These are phyloP conservation scores for Andricus grossulariae DNA, from an alignment of 1,140 invertebrate genomes.

Conservation along the genomic window DNA sequence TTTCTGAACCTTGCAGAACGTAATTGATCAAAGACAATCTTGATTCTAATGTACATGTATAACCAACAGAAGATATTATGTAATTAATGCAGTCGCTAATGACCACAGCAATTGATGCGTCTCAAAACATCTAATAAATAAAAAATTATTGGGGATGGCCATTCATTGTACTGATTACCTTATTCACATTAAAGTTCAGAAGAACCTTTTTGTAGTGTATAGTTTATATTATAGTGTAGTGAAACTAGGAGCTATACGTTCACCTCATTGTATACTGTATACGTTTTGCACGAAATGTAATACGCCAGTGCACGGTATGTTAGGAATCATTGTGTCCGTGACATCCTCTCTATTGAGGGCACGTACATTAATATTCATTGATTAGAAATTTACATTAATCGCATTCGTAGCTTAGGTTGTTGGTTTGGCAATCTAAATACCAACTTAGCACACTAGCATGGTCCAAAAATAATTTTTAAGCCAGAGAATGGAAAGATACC, in stretches of 20 bases:
- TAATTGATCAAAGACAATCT: no score
- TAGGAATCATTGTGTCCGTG: constrained; percentile 22
- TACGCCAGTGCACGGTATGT: not conserved
- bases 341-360: constrained; percentile 22
- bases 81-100: no score
- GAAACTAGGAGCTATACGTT: not conserved
- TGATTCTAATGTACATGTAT: no score
- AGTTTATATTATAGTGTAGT: not conserved
- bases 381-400: constrained; percentile 19
- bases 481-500: no score
- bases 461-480: not conserved
- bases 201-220: not conserved
- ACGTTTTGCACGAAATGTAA: constrained; percentile 6
- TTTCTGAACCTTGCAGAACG: no score
- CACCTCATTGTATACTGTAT: not conserved
- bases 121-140: no score
- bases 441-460: not conserved
- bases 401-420: not conserved
- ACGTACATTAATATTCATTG: constrained; percentile 24
- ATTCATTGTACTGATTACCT: no score
- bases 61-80: no score
- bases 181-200: not conserved
- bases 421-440: not conserved
- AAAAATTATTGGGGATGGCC: no score
- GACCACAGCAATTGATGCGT: no score